These are phyloP conservation scores for Gadopsis bispinosus DNA, from an alignment of 2,797 vertebrate species.

Conservation along the genomic window DNA sequence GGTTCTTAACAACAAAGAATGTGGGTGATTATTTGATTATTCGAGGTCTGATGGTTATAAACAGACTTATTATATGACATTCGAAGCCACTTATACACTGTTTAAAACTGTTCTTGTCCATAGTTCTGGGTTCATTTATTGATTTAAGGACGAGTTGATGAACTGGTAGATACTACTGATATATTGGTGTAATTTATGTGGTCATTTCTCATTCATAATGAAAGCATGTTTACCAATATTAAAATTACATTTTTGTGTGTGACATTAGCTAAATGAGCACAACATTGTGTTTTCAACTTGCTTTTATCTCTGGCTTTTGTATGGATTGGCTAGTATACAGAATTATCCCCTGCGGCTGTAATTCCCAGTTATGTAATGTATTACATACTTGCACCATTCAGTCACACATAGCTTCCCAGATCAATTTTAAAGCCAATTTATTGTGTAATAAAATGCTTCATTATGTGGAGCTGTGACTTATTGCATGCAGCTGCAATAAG, in stretches of 20 bases:
- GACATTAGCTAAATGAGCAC: constrained; percentile 7
- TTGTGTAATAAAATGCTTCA: constrained; percentile 74
- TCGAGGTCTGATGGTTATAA: background rate
- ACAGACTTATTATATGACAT: background rate
- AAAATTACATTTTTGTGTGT: constrained; percentile 1
- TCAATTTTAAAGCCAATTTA: constrained; percentile 68
- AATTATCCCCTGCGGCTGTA: constrained; percentile 39
- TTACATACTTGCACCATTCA: constrained; percentile 64
- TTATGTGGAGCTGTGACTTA: constrained; percentile 63
- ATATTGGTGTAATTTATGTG: background rate
- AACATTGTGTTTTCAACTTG: constrained; percentile 16
- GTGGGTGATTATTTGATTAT: too few relatives aligned
- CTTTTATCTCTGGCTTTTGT: constrained; percentile 37
- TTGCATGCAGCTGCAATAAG: constrained; percentile 69
- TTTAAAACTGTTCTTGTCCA: background rate
- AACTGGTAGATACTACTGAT: background rate
- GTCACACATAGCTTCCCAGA: constrained; percentile 69
- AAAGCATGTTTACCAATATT: background rate
- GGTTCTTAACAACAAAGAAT: background rate
- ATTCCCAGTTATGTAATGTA: constrained; percentile 66
- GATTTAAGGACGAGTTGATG: background rate
- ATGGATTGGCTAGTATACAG: constrained; percentile 23
- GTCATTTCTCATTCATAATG: constrained; percentile 2
- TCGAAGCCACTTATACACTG: background rate
- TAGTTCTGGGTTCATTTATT: constrained; percentile 1